Conservation (phyloP, 2,888 invertebrate genomes). For the Xestia xanthographa region DNA sequence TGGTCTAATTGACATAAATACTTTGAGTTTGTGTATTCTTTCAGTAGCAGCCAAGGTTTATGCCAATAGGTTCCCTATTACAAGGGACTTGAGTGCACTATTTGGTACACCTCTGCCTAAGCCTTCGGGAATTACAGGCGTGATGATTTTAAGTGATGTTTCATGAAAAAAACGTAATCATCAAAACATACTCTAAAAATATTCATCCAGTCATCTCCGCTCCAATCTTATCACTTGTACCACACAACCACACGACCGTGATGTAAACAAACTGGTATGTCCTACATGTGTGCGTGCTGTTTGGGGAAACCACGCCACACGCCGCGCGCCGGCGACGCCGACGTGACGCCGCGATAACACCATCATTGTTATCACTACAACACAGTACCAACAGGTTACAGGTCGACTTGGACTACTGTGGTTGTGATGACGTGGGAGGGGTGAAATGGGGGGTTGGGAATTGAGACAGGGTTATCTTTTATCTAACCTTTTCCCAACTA, state of each 20-base stretch:
- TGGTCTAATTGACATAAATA: too few relatives aligned
- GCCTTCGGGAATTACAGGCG: not conserved
- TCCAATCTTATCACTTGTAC: constrained; percentile 37
- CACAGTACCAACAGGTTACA: not conserved
- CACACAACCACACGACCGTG: constrained; percentile 44
- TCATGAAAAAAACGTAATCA: not conserved
- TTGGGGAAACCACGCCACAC: constrained; percentile 68
- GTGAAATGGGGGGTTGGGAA: too few relatives aligned
- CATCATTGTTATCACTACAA: constrained; percentile 32
- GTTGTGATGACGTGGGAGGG: not conserved
- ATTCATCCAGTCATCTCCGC: not conserved
- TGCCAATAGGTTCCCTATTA: not conserved
- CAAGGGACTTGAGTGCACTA: not conserved
- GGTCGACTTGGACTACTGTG: constrained; percentile 17
- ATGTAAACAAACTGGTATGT: constrained; percentile 67
- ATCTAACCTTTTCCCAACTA: too few relatives aligned
- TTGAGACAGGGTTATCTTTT: too few relatives aligned
- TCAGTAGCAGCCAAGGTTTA: not conserved
- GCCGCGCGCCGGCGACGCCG: constrained; percentile 33
- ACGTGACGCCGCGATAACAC: constrained; percentile 55
- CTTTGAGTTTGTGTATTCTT: too few relatives aligned
- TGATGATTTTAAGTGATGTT: not conserved
- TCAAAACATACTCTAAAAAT: not conserved
- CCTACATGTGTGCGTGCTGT: constrained; percentile 63
- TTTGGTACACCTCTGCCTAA: not conserved